Base-by-base conservation (phyloP, 2,797 vertebrate genomes). In the Hozukius guyotensis region DNA sequence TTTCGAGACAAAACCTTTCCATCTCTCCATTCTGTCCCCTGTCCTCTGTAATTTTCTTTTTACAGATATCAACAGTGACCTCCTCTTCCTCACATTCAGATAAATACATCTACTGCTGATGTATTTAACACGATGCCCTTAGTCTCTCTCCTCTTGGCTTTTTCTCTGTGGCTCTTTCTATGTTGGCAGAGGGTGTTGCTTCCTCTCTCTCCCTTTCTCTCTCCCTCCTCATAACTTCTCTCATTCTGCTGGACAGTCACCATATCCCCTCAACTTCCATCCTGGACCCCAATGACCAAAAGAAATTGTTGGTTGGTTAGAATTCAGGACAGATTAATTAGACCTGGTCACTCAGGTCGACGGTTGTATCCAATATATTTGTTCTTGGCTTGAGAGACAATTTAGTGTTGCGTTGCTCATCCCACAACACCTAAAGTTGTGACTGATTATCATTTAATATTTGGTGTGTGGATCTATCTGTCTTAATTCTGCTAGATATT, bases 21-120 rank as follows among this genome's bases (percentile, higher is more conserved):
- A 75, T 90, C 78, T 73, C 49, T 75, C 56, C 70, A 65, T 86
- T 82, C 63, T 77, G 56, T 83, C 46, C 80, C 78, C 83, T 34
- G 3, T 81, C 79, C 73, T 82, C 55, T 66, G 75, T 83, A 80
- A 77, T 83, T 87, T 90, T 90, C 85, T 62, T 86, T 92, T 92
- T 86, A 87, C 94, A 95, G 94, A 94, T 93, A 81, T 85, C 90
- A 91, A 84, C 91, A 89, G 88, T 76, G 85, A 86, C 63, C 85
- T 89, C 36, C 68, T 86, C 87, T 83, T 78, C 85, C 75, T 92
- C 78, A 89, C 88, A 88, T 89, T 90, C 74, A 72, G 78, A 94
- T 93, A 95, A 96, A 96, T 95, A 91, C 95, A 95, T 96, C 92
- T 68, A 6, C 81, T 84, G 88, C 83, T 89, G 94, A 95, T 96